phyloP scores from a whole-genome alignment of 2,113 vertebrate species.

The Hippocampus guttulatus region DNA sequence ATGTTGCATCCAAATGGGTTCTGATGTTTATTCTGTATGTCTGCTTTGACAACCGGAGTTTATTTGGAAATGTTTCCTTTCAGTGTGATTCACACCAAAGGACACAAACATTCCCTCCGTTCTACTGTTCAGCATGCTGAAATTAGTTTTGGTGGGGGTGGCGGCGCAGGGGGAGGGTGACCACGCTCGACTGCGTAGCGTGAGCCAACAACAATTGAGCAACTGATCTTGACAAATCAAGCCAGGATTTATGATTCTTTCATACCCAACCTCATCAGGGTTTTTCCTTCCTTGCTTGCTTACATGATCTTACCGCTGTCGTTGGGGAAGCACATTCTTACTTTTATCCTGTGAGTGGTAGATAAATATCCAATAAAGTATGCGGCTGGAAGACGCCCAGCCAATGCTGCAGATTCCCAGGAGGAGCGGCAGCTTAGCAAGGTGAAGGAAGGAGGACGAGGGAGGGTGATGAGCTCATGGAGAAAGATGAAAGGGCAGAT shows the following conservation, averaged over 20 bases:
- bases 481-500: conserved; percentile 7
- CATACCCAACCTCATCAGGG: conserved; percentile 5
- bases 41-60: conserved; percentile 25
- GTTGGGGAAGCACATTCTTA: conserved; percentile 27
- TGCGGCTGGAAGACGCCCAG: conserved; percentile 39
- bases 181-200: not conserved
- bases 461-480: conserved; percentile 40
- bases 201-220: conserved; percentile 27
- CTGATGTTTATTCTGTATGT: not conserved
- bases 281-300: conserved; percentile 18
- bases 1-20: conserved; percentile 13
- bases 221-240: conserved; percentile 16
- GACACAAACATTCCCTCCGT: not conserved
- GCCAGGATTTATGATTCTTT: conserved; percentile 6
- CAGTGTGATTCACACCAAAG: not conserved
- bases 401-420: conserved; percentile 24
- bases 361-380: conserved; percentile 53
- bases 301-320: conserved; percentile 33
- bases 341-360: conserved; percentile 37
- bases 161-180: not conserved
- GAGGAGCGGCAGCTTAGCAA: conserved; percentile 28
- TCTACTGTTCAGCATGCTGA: not conserved
- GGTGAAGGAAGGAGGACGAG: conserved; percentile 27
- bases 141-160: not conserved
- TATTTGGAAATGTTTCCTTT: conserved; percentile 35